Base-by-base conservation (phyloP, 2,888 invertebrate species). In the Dasypolia templi region DNA sequence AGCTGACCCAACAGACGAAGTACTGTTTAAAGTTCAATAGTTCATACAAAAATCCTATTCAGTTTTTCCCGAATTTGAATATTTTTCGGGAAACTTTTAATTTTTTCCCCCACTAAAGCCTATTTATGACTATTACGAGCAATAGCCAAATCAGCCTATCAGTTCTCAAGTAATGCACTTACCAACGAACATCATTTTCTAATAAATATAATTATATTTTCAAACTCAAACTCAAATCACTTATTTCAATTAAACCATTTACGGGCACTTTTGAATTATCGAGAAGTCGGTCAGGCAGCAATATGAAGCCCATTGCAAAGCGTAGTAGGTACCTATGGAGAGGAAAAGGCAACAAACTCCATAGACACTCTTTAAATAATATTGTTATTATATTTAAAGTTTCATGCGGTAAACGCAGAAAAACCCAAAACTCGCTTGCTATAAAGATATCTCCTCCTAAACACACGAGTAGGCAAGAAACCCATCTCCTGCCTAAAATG, bases 401-500 rank as follows among this genome's bases (percentile, higher is more conserved):
- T 62, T 44, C 4, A 14, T 46, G 26, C 14, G 35, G 9, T 17
- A 26, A 26, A 26, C 5, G 0, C 19, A 51, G 32, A 0, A 26
- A 32, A 49, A 17, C 0, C 2, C 9, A 44, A 35, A 32, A 19
- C 1, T 19, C 9, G 0, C 9, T 32, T 17, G 9, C 9, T 29
- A 19, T 35, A 9, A 51, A 46, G 9, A 32, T 61, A 42, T 26
- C 29, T 46, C 59, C 17, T 53, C 17, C n/a, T 32, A 53, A 29
- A 55, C 35, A 49, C 32, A 46, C 12, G n/a, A 19, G 22, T 6
- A 39, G 9, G 5, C 9, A 39, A 39, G 9, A 39, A 19, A 29
- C 22, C n/a, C 12, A 51, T 75, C 3, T 61, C n/a, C 22, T 14
- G 22, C 22, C 35, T 22, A 12, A 61, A 71, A 67, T 53, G 46